Evolutionary conservation across 2,888 invertebrate genomes (phyloP), one percentile per base, ranked within the genome.

Genomic region (Steinernema hermaphroditum): DNA sequence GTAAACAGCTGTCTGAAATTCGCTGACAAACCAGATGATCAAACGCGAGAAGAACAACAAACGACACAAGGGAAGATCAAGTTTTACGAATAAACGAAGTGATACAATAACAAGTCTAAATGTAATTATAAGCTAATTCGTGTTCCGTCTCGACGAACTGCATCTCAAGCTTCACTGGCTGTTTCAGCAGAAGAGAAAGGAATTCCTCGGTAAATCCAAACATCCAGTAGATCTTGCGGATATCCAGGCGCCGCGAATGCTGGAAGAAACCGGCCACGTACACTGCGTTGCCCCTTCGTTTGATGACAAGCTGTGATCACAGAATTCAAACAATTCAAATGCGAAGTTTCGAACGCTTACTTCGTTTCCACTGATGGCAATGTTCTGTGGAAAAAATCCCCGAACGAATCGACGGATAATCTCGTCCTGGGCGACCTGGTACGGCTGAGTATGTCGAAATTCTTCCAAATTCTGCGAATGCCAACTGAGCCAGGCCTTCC

Each of bases 201-300:
- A 98, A 88, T 88, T 96, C 94, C 88, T 99, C 97, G 0, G 93
- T 91, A 87, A 96, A 98, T 0, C 97, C 97, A 54, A 94, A 91
- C n/a, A 99, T 90, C 89, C 98, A 99, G 87, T 97, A 97, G 90
- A 96, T 91, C 32, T 78, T 68, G 22, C 79, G 77, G 69, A 82
- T 80, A 72, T 84, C 84, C 19, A 84, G 74, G 57, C 80, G 73
- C 4, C 76, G 73, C 14, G 78, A 77, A 72, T 81, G 79, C 68
- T 83, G 79, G 34, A 94, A 88, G 75, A 96, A 91, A 8, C 92
- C 93, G 16, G 92, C 92, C 75, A 96, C 91, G 83, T 94, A 89
- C 68, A 96, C 92, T 76, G 93, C 91, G 87, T 98, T 99, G 86
- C 94, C 93, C 84, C 96, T 93, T 14, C 97, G 90, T 89, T 98